Base-by-base conservation (phyloP, 2,113 vertebrate genomes). In the Apeltes quadracus region DNA sequence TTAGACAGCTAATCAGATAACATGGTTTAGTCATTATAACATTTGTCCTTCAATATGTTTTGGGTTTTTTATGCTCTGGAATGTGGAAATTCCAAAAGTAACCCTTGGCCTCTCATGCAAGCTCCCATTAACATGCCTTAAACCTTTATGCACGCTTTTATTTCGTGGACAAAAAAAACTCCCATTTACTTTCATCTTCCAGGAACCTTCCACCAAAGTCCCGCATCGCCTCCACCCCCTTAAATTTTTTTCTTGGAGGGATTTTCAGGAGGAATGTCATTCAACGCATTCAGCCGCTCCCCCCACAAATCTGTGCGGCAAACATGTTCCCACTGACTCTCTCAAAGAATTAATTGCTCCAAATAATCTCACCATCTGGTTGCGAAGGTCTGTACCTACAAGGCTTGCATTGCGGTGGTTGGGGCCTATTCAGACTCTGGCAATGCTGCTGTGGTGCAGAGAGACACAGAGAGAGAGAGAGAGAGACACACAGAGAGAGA, bases 301-400 rank as follows among this genome's bases (percentile, higher is more conserved):
- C 94, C 95, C 83, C 94, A 94, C 94, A 93, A 94, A 90, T 95
- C 94, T 94, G 92, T 92, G 94, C 94, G 91, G 94, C 94, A 95
- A 96, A 94, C 95, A 94, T 95, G 95, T 96, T 96, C 95, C 95
- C 94, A 96, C 95, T 96, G 95, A 96, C 96, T 95, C 95, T 95
- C 95, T 96, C 95, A 96, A 96, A 95, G 95, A 97, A 98, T 97
- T 96, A 98, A 97, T 97, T 96, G 96, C 95, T 96, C 94, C 95
- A 96, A 97, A 97, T 97, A 97, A 97, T 97, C 96, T 96, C 95
- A 95, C 96, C 96, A 98, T 98, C 96, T 98, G 96, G 96, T 96
- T 93, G 93, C 89, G 92, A 94, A 95, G 95, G 95, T 96, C 95
- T 93, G 93, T 96, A 96, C 96, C 95, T 96, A 95, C 90, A 29